Conservation (phyloP, 1,140 invertebrate species). For the Pogonus chalceus region DNA sequence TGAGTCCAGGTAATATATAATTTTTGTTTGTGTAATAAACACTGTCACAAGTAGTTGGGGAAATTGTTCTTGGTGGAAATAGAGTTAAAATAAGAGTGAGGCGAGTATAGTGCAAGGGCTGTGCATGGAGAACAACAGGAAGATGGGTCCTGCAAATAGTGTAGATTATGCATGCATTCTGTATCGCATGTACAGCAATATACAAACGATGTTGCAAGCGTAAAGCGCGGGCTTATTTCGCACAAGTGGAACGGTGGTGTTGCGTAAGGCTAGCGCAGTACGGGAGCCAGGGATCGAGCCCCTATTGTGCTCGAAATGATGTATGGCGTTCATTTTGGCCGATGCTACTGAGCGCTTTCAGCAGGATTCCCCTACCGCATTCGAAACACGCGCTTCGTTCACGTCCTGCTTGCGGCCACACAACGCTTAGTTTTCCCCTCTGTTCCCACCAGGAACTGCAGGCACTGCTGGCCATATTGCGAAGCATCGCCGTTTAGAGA, state of each 20-base stretch:
- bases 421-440: neutral
- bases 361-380: slow-evolving; percentile 1
- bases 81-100: no score
- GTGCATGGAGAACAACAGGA: neutral
- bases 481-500: neutral
- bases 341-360: slow-evolving; percentile 11
- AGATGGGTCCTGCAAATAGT: neutral
- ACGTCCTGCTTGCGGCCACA: neutral
- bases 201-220: neutral
- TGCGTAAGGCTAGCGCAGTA: neutral
- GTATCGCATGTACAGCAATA: neutral
- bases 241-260: neutral
- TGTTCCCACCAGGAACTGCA: neutral
- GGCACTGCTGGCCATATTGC: neutral
- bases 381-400: neutral
- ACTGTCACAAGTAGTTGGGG: no score
- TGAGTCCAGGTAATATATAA: no score
- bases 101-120: no score
- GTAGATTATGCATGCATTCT: neutral
- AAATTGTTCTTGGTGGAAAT: no score
- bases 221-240: neutral
- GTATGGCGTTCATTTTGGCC: slow-evolving; percentile 24
- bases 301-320: slow-evolving; percentile 24
- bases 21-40: no score
- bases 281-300: neutral